These are phyloP conservation scores for Melanotaenia nigrans DNA, from an alignment of 2,797 vertebrate species.

Conservation along the genomic window DNA sequence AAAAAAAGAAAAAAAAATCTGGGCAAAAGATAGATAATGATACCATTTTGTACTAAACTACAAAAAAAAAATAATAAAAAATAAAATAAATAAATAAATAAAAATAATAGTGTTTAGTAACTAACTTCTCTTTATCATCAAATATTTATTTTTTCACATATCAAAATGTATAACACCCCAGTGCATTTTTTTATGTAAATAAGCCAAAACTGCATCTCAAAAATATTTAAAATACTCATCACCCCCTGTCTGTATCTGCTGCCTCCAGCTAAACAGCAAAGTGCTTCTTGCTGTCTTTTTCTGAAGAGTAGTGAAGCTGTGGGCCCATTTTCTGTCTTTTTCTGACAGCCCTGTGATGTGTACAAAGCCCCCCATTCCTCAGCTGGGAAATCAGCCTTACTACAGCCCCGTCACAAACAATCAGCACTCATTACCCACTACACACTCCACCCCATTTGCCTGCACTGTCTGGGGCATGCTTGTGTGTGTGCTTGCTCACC, in stretches of 20 bases:
- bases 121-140: conserved; percentile 51
- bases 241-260: conserved; percentile 42
- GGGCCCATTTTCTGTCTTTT: conserved; percentile 74
- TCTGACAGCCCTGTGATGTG: conserved; percentile 77
- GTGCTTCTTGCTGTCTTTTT: conserved; percentile 72
- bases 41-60: too few species aligned
- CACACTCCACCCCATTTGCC: conserved; percentile 73
- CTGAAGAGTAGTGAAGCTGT: conserved; percentile 67
- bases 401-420: conserved; percentile 79
- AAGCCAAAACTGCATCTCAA: conserved; percentile 48
- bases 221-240: conserved; percentile 67
- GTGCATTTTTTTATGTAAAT: conserved; percentile 69
- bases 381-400: conserved; percentile 81
- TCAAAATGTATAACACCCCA: conserved; percentile 44
- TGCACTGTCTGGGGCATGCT: conserved; percentile 46
- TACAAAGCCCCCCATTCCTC: conserved; percentile 72
- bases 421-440: conserved; percentile 78
- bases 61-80: too few species aligned
- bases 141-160: conserved; percentile 24
- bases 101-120: conserved; percentile 38
- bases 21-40: neutral
- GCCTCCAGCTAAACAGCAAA: conserved; percentile 66
- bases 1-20: neutral
- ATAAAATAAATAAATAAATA: too few species aligned
- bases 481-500: conserved; percentile 9